A percentile compares a stretch with the other conserved stretches of the same genome.
Conservation (phyloP, 2,113 vertebrate species). For the Oncorhynchus nerka region DNA sequence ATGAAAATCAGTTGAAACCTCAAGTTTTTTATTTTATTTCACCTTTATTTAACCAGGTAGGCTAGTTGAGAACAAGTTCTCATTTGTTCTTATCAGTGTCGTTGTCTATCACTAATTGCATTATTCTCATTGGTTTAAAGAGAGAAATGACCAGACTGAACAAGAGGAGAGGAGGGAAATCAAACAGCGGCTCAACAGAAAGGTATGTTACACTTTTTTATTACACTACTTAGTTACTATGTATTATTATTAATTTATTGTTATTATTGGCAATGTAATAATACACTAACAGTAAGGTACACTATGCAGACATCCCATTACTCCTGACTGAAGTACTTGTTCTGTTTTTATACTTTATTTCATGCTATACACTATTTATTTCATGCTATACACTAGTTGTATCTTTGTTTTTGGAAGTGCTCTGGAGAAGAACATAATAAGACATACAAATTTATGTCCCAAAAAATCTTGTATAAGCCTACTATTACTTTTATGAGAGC, state of each 20-base stretch:
- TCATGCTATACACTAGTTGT: no score
- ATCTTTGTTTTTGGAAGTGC: neutral
- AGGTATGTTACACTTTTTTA: constrained; percentile 72
- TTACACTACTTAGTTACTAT: neutral
- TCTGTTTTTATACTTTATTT: no score
- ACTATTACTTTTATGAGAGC: neutral
- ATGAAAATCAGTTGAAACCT: no score
- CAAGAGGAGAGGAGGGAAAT: constrained; percentile 97
- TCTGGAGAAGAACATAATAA: neutral
- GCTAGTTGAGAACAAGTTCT: no score
- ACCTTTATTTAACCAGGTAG: no score
- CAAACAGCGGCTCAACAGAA: constrained; percentile 95
- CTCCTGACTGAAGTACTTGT: no score
- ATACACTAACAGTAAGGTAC: no score
- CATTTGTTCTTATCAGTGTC: neutral
- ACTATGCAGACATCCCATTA: no score
- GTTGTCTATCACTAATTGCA: constrained; percentile 6
- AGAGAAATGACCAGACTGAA: constrained; percentile 96
- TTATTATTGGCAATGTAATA: neutral
- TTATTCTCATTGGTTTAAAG: constrained; percentile 60
- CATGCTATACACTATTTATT: no score
- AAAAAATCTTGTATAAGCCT: neutral
- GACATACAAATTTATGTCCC: no score
- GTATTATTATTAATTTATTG: neutral
- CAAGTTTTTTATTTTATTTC: no score